phyloP scores from a whole-genome alignment of 2,888 invertebrate genomes.

The Galerucella calmariensis region DNA sequence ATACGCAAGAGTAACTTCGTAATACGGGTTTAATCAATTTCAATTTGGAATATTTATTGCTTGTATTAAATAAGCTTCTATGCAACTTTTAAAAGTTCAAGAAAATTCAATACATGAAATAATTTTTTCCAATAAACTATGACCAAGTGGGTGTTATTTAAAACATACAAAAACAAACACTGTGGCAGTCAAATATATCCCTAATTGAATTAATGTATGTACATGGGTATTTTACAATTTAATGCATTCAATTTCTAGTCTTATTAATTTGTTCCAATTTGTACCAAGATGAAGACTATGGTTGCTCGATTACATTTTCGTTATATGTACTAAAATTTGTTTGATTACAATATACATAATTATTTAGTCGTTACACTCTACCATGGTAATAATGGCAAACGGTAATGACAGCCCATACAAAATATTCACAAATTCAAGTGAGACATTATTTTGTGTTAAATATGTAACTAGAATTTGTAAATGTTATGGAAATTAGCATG shows the following conservation, averaged over 20 bases:
- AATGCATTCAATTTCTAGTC: constrained; percentile 23
- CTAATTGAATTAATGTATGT: constrained; percentile 20
- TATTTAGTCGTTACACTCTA: neutral
- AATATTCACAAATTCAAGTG: neutral
- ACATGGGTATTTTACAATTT: constrained; percentile 33
- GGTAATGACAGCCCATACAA: neutral
- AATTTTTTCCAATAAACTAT: neutral
- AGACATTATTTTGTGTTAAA: neutral
- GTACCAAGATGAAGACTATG: constrained; percentile 33
- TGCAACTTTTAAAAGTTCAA: neutral
- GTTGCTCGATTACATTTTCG: neutral
- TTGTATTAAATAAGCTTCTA: neutral
- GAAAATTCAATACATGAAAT: neutral
- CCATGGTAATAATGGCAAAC: neutral
- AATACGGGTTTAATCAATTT: too few species aligned
- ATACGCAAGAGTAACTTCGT: too few species aligned
- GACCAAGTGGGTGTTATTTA: constrained; percentile 27
- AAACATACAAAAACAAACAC: constrained; percentile 22
- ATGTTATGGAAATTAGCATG: neutral
- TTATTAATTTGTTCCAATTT: constrained; percentile 31
- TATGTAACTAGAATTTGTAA: neutral
- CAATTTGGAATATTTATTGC: too few species aligned
- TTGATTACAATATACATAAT: neutral
- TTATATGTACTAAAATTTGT: constrained; percentile 3
- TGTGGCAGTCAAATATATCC: constrained; percentile 28